Evolutionary conservation across 2,113 vertebrate species (phyloP).

Genomic region (Anolis sagrei): DNA sequence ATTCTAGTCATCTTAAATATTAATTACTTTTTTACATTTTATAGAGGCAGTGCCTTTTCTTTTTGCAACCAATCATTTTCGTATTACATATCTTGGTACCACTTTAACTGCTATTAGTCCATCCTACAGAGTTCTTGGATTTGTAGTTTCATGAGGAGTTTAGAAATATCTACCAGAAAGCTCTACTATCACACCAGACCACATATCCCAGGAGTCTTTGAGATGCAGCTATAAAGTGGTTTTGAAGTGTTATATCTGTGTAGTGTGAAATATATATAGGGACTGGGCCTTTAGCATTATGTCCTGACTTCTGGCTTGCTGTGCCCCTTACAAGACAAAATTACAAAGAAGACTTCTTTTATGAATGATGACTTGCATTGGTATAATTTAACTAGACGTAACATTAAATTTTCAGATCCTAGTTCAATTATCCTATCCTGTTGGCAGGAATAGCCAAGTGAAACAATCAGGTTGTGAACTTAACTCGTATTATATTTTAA

Average conservation of each 20-base stretch:
- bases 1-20: neutral
- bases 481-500: too few relatives aligned
- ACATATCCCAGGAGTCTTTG: too few relatives aligned
- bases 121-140: too few relatives aligned
- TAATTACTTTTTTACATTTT: neutral
- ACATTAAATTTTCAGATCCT: conserved; percentile 4
- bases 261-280: too few relatives aligned
- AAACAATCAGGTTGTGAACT: neutral
- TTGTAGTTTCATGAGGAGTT: too few relatives aligned
- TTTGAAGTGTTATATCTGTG: too few relatives aligned
- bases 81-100: too few relatives aligned
- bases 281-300: neutral
- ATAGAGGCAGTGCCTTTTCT: neutral
- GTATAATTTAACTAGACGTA: neutral
- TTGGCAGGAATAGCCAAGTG: neutral
- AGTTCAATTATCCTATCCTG: neutral
- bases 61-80: too few relatives aligned
- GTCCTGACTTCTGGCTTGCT: neutral
- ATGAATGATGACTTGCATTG: neutral
- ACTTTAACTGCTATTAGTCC: too few relatives aligned
- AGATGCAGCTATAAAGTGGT: too few relatives aligned
- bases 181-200: too few relatives aligned
- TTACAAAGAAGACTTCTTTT: neutral
- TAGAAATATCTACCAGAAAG: too few relatives aligned
- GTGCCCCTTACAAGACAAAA: neutral